Conservation (phyloP, 2,113 vertebrate genomes). For the Apteryx mantelli region DNA sequence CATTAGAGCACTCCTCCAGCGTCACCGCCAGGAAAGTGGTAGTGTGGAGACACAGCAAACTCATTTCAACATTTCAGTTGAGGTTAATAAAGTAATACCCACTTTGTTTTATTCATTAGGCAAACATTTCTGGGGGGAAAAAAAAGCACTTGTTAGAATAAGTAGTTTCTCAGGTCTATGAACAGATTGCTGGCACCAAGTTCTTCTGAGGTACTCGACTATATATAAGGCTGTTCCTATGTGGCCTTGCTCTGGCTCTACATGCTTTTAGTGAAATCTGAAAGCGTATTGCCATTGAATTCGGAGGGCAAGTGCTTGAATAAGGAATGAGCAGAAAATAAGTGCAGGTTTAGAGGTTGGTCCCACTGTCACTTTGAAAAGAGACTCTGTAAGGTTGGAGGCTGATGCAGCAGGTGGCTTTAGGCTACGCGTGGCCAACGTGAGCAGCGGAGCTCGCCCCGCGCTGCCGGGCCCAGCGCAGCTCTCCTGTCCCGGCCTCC, state of each 20-base stretch:
- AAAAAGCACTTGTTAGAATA: not conserved
- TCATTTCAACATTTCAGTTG: not conserved
- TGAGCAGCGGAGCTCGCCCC: not conserved
- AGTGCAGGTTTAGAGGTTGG: not conserved
- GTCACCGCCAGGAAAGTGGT: not conserved
- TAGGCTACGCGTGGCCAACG: accelerated
- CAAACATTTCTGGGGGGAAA: not conserved
- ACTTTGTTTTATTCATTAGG: not conserved
- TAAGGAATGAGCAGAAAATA: not conserved
- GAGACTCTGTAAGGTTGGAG: not conserved
- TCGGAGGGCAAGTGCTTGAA: not conserved
- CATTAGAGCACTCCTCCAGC: not conserved
- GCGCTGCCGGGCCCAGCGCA: not conserved
- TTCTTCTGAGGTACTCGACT: not conserved
- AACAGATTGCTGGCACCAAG: not conserved
- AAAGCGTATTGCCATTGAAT: not conserved
- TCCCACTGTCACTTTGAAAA: accelerated
- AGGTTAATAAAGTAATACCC: not conserved
- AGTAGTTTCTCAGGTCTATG: not conserved
- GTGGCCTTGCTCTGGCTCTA: not conserved
- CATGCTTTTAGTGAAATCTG: not conserved
- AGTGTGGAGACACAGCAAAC: not conserved
- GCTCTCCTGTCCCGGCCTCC: not conserved
- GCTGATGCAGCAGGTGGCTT: accelerated
- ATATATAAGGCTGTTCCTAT: accelerated